Conservation (phyloP, 2,888 invertebrate species). For the Junonia oenone region DNA sequence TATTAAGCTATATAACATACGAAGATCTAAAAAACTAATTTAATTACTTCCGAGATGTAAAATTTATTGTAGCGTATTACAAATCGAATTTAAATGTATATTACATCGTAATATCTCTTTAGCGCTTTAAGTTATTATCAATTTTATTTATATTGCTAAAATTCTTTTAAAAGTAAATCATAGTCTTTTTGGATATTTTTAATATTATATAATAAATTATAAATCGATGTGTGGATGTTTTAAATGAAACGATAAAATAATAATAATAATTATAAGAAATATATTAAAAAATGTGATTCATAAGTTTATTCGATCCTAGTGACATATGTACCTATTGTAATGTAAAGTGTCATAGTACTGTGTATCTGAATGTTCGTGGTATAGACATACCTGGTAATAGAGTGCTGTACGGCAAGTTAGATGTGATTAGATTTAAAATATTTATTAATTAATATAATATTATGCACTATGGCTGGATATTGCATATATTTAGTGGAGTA, state of each 20-base stretch:
- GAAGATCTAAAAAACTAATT: not conserved
- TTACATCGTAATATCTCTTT: conserved; percentile 7
- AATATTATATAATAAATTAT: conserved; percentile 23
- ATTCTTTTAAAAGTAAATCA: conserved; percentile 25
- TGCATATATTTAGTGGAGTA: conserved; percentile 46
- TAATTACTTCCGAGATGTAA: conserved; percentile 4
- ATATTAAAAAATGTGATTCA: conserved; percentile 59
- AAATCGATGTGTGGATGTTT: conserved; percentile 44
- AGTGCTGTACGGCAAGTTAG: conserved; percentile 41
- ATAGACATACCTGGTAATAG: conserved; percentile 28
- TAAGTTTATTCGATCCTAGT: conserved; percentile 47
- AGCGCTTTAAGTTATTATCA: conserved; percentile 16
- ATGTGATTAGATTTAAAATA: conserved; percentile 37
- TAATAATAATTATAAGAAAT: conserved; percentile 24
- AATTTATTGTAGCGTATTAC: conserved; percentile 13
- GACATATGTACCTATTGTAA: conserved; percentile 36
- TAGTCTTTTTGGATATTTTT: conserved; percentile 29
- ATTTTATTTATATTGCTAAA: conserved; percentile 11
- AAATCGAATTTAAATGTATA: conserved; percentile 24
- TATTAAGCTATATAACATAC: not conserved
- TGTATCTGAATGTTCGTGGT: conserved; percentile 36
- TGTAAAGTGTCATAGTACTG: conserved; percentile 36
- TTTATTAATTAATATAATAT: conserved; percentile 38
- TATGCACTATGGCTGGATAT: conserved; percentile 51
- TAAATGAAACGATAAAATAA: conserved; percentile 25